Percentiles rank a stretch among this genome's conserved stretches.
phyloP scores from a whole-genome alignment of 2,797 vertebrate genomes.

The Pygocentrus nattereri region DNA sequence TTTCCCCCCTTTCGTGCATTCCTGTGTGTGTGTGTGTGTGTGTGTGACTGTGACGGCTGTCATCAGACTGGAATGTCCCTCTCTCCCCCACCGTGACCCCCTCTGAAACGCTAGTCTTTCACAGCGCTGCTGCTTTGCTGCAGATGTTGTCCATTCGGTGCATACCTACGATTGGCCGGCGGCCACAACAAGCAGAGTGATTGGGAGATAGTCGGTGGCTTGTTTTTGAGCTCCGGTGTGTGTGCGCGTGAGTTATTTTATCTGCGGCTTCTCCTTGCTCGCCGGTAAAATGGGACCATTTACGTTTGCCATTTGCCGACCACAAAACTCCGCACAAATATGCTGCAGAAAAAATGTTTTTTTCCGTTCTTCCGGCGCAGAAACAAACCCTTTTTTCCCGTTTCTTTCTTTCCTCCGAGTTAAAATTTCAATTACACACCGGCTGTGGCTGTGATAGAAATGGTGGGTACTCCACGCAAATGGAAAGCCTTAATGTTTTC shows the following conservation, averaged over 20 bases:
- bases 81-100: constrained; percentile 69
- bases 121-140: constrained; percentile 77
- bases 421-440: constrained; percentile 62
- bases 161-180: constrained; percentile 80
- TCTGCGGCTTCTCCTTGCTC: constrained; percentile 66
- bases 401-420: background rate
- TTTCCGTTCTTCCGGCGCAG: constrained; percentile 35
- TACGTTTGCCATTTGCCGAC: constrained; percentile 64
- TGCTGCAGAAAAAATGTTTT: constrained; percentile 57
- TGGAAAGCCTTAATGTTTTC: constrained; percentile 39
- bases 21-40: constrained; percentile 82
- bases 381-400: constrained; percentile 28
- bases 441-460: constrained; percentile 54
- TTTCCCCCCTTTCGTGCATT: constrained; percentile 74
- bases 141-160: constrained; percentile 85
- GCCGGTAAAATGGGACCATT: constrained; percentile 68
- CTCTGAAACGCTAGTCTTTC: constrained; percentile 71
- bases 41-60: constrained; percentile 85
- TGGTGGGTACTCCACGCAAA: constrained; percentile 26
- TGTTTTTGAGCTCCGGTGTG: constrained; percentile 75
- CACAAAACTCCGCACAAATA: constrained; percentile 69
- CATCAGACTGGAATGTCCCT: constrained; percentile 83
- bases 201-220: constrained; percentile 79
- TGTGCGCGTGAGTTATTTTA: constrained; percentile 71
- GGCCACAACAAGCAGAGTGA: constrained; percentile 82